Evolutionary conservation across 2,888 invertebrate genomes (phyloP).

Genomic region (Netelia fuscicornis): DNA sequence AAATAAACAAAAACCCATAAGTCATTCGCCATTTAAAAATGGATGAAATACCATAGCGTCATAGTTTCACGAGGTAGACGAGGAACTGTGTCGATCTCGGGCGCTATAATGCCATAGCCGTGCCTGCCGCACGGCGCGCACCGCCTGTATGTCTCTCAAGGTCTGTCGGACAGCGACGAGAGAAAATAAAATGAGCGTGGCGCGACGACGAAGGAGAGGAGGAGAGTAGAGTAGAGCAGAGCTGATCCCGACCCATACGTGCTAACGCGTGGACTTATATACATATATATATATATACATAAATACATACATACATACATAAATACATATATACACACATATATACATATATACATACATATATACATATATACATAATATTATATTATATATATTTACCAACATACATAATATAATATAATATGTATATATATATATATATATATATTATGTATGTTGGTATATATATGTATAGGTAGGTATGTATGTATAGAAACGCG

Average conservation of each 20-base stretch:
- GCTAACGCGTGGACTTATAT: background rate
- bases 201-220: constrained; percentile 38
- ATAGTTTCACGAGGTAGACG: constrained; percentile 19
- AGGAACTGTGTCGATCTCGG: constrained; percentile 62
- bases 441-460: no score
- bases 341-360: background rate
- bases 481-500: background rate
- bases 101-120: constrained; percentile 31
- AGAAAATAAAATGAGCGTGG: constrained; percentile 66
- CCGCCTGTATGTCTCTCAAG: constrained; percentile 61
- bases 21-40: background rate
- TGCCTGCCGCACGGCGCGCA: constrained; percentile 29
- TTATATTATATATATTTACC: no score
- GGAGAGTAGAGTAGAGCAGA: constrained; percentile 60
- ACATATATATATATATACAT: background rate
- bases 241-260: no score
- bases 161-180: constrained; percentile 64
- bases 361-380: background rate
- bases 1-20: background rate
- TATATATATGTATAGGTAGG: background rate
- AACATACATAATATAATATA: no score
- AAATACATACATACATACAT: background rate
- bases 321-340: background rate
- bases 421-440: no score
- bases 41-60: background rate